Conservation (phyloP, 2,797 vertebrate species). For the Malacoraja senta region DNA sequence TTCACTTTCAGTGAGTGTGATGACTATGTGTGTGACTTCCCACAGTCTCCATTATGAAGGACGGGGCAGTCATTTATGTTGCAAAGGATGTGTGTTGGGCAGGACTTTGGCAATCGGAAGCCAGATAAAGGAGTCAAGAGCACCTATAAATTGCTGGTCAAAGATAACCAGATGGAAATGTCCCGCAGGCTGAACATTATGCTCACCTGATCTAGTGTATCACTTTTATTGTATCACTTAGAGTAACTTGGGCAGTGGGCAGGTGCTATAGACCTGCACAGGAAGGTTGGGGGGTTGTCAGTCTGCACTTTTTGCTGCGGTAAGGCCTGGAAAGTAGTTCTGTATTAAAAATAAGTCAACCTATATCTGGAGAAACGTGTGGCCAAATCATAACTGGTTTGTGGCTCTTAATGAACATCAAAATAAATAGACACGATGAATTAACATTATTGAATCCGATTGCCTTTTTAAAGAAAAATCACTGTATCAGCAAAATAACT, state of each 20-base stretch:
- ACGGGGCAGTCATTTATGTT: too few species aligned
- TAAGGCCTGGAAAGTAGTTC: neutral
- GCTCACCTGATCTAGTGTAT: neutral
- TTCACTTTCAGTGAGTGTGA: neutral
- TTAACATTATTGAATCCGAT: too few species aligned
- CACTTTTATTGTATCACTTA: neutral
- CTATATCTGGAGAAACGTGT: neutral
- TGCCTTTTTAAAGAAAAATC: too few species aligned
- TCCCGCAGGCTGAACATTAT: too few species aligned
- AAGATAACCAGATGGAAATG: too few species aligned
- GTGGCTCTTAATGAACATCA: neutral
- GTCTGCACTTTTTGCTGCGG: neutral
- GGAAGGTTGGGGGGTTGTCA: neutral
- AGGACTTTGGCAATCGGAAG: too few species aligned
- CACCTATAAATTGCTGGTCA: too few species aligned
- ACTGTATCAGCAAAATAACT: neutral
- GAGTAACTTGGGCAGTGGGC: neutral
- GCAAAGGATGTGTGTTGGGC: too few species aligned
- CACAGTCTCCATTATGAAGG: too few species aligned
- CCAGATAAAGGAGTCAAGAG: too few species aligned
- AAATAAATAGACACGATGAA: neutral
- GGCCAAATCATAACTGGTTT: neutral
- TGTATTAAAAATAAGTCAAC: neutral
- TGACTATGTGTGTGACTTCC: neutral
- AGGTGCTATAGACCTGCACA: too few species aligned